Evolutionary conservation across 2,113 vertebrate species (phyloP), one percentile per base, ranked within the genome.

Genomic region (Macheiramphus alcinus): DNA sequence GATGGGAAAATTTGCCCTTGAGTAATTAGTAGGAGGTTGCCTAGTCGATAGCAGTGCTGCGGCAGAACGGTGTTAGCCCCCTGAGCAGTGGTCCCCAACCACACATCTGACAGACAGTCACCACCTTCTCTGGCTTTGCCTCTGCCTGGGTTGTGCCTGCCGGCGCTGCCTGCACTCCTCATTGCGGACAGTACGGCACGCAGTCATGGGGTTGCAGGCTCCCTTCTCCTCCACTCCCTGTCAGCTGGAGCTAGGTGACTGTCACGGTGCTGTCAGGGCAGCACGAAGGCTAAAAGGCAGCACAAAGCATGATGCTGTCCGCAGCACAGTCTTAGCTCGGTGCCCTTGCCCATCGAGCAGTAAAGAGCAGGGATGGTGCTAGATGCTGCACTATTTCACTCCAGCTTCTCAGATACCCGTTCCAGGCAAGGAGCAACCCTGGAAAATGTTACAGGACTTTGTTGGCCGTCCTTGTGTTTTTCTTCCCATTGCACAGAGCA

Each of bases 101-200:
- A 27, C 50, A 10, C 50, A 27, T 12, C 23, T 50, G 81, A 27
- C 6, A 5, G 40, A 5, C 26, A 12, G 0, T 1, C 40, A 1
- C 29, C 5, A 0, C 52, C 21, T 19, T 6, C 71, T 2, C 70
- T 10, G 48, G 27, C 55, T 13, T 7, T 53, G 70, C 38, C 61
- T 13, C 9, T 53, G 70, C 56, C 21, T 18, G 72, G 26, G 11
- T 0, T 12, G 66, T 27, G 36, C 61, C 45, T 21, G 79, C 68
- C 83, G 8, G 3, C 5, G 4, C 58, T 32, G 38, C 59, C 80
- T 5, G 73, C 18, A 1, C 22, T 42, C 40, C 62, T 67, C 8
- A 1, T 5, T 65, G 3, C 13, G 0, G 34, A 16, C 13, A 3
- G 42, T 6, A 0, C 68, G 1, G 66, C 43, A 3, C 1, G 10